Evolutionary conservation across 2,797 vertebrate species (phyloP).

Genomic region (Knipowitschia caucasica): DNA sequence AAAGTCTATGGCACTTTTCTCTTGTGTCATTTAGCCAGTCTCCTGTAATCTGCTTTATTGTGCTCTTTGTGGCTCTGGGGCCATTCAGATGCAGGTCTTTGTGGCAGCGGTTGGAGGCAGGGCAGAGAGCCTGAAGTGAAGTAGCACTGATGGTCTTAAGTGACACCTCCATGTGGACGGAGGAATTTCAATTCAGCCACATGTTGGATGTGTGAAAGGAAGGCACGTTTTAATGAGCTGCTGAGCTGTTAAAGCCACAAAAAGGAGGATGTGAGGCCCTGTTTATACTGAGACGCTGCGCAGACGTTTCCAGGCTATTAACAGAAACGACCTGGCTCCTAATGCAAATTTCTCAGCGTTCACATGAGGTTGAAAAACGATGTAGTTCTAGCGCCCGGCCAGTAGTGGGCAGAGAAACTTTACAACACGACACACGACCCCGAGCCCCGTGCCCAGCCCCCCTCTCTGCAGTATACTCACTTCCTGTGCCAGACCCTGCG

Average conservation of each 20-base stretch:
- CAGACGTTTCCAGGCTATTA: no score
- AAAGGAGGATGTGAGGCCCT: slow-evolving; percentile 35
- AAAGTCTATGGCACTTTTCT: slow-evolving; percentile 20
- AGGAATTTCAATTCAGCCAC: slow-evolving; percentile 58
- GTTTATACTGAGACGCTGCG: no score
- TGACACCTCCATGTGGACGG: slow-evolving; percentile 61
- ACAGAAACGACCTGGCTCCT: no score
- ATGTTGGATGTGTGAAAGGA: slow-evolving; percentile 47
- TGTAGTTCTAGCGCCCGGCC: no score
- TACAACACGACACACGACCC: no score
- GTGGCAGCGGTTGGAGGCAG: slow-evolving; percentile 47
- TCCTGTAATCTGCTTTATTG: slow-evolving; percentile 47
- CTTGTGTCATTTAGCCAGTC: slow-evolving; percentile 41
- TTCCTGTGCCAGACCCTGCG: no score
- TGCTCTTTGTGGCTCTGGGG: slow-evolving; percentile 46
- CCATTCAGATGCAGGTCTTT: slow-evolving; percentile 65
- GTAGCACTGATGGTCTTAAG: slow-evolving; percentile 55
- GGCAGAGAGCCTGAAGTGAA: slow-evolving; percentile 34
- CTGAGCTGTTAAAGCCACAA: slow-evolving; percentile 14
- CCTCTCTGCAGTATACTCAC: no score
- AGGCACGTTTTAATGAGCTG: slow-evolving; percentile 54
- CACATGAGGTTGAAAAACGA: no score
- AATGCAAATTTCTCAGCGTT: no score
- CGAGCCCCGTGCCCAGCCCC: no score
- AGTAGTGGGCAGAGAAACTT: no score